A percentile compares a stretch with the other conserved stretches of the same genome.
Evolutionary conservation across 2,888 invertebrate species (phyloP).

Genomic region (Vanessa cardui): DNA sequence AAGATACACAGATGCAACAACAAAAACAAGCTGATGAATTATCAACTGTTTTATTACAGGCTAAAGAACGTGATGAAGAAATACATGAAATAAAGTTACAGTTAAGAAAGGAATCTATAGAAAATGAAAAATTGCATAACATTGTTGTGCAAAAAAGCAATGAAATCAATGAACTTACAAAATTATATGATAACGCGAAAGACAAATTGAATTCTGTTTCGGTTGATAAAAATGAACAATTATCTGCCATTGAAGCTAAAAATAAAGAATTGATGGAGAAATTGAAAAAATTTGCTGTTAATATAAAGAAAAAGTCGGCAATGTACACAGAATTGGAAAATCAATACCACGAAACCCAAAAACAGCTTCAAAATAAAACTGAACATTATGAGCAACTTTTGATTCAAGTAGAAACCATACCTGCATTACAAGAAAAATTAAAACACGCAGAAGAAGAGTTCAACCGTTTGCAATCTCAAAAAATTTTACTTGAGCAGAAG

Average conservation of each 20-base stretch:
- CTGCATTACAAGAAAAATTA: constrained; percentile 66
- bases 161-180: constrained; percentile 70
- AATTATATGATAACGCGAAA: constrained; percentile 70
- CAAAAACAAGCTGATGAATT: constrained; percentile 77
- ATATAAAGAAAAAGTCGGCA: constrained; percentile 87
- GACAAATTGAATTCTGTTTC: constrained; percentile 65
- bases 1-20: constrained; percentile 73
- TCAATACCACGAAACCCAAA: constrained; percentile 66
- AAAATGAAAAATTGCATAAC: constrained; percentile 84
- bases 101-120: constrained; percentile 83
- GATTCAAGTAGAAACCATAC: constrained; percentile 64
- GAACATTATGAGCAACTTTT: constrained; percentile 61
- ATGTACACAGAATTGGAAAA: constrained; percentile 86
- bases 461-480: constrained; percentile 59
- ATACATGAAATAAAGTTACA: constrained; percentile 79
- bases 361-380: constrained; percentile 60
- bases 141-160: constrained; percentile 81
- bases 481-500: constrained; percentile 57
- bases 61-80: constrained; percentile 82
- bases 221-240: constrained; percentile 68
- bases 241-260: constrained; percentile 79
- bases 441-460: constrained; percentile 71
- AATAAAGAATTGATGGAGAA: constrained; percentile 88
- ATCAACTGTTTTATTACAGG: constrained; percentile 68
- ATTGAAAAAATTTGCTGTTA: constrained; percentile 89